Conservation (phyloP, 2,888 invertebrate genomes). For the Blastobasis lacticolella region DNA sequence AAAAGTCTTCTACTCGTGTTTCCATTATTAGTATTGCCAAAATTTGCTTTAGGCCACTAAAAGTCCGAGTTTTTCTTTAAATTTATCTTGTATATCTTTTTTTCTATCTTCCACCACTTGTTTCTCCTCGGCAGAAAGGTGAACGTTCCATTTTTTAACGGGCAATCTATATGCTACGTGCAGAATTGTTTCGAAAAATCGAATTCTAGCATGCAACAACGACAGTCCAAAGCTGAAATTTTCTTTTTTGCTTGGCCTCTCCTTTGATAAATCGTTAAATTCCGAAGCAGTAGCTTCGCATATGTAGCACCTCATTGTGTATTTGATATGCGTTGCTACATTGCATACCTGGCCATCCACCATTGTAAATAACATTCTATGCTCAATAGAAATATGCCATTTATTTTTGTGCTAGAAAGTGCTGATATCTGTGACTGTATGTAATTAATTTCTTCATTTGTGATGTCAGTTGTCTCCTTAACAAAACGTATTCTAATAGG, state of each 20-base stretch:
- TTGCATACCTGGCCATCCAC: slow-evolving; percentile 28
- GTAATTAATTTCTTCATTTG: slow-evolving; percentile 14
- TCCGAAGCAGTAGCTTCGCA: not conserved
- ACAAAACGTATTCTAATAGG: slow-evolving; percentile 14
- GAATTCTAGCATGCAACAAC: not conserved
- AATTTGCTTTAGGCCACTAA: not conserved
- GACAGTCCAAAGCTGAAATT: not conserved
- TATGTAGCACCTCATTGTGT: slow-evolving; percentile 18
- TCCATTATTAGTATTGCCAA: slow-evolving; percentile 1
- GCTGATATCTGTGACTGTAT: too few relatives aligned
- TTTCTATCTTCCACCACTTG: not conserved
- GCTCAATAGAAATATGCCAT: too few relatives aligned
- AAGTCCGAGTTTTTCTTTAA: not conserved
- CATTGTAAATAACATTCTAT: slow-evolving; percentile 18
- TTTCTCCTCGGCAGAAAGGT: slow-evolving; percentile 4
- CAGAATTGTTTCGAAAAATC: slow-evolving; percentile 8
- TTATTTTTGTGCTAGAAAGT: too few relatives aligned
- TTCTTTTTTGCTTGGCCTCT: not conserved
- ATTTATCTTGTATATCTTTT: not conserved
- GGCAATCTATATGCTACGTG: slow-evolving; percentile 6
- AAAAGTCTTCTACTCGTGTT: not conserved
- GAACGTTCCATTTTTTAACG: slow-evolving; percentile 7
- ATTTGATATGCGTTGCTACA: slow-evolving; percentile 21
- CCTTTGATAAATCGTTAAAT: not conserved
- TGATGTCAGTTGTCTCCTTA: slow-evolving; percentile 6